Percentiles rank a stretch among this genome's conserved stretches.
Conservation (phyloP, 2,797 vertebrate species). For the Thaleichthys pacificus region DNA sequence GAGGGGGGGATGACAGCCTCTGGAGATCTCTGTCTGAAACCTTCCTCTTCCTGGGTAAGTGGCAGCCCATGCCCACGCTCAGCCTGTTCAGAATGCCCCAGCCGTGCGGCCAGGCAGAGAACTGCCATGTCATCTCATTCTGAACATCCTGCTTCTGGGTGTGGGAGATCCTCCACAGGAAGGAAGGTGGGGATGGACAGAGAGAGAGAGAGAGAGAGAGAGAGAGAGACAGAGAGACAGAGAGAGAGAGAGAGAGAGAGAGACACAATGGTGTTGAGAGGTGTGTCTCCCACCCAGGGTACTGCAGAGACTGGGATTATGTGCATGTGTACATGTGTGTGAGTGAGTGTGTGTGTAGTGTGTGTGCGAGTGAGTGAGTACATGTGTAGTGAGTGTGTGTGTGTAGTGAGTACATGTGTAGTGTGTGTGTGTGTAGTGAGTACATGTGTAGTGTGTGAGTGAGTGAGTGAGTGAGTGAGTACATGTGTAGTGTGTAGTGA, state of each 20-base stretch:
- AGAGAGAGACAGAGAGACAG: too few relatives aligned
- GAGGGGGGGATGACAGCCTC: slow-evolving; percentile 3
- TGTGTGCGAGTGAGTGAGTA: not conserved
- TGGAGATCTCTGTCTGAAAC: slow-evolving; percentile 46
- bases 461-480: slow-evolving; percentile 29
- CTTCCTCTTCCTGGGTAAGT: slow-evolving; percentile 24
- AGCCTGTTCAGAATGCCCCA: slow-evolving; percentile 40
- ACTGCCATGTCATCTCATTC: slow-evolving; percentile 60
- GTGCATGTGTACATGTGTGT: slow-evolving; percentile 13
- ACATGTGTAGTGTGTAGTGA: slow-evolving; percentile 10
- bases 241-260: too few relatives aligned
- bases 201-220: not conserved
- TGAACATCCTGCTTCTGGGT: slow-evolving; percentile 42
- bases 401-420: not conserved
- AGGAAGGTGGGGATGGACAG: not conserved
- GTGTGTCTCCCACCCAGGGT: not conserved
- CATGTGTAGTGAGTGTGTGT: slow-evolving; percentile 24
- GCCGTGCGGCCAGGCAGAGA: slow-evolving; percentile 44
- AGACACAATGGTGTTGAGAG: not conserved
- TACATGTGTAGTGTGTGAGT: not conserved
- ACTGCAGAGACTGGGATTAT: not conserved
- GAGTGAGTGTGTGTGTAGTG: slow-evolving; percentile 3
- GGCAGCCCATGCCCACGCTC: slow-evolving; percentile 26
- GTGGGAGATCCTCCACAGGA: slow-evolving; percentile 39
- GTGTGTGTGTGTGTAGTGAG: not conserved